Evolutionary conservation across 2,797 vertebrate genomes (phyloP), one percentile per base, ranked within the genome.

Genomic region (Sandelia bainsii): DNA sequence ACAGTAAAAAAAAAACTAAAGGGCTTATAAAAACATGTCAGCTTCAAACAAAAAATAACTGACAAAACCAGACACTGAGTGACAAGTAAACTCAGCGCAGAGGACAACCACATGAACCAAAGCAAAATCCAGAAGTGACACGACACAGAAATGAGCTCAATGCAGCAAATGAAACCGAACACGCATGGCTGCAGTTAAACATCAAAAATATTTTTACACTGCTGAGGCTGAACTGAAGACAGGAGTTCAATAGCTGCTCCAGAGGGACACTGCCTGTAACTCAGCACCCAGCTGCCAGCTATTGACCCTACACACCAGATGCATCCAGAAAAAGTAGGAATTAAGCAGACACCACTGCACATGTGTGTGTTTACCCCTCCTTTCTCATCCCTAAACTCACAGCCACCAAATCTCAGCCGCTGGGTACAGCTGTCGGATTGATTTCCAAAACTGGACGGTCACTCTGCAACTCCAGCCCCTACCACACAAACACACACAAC

Each of bases 381-480:
- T 48, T 78, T 58, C 50, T 72, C 64, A 71, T 81, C 75, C 62
- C 49, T 70, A 81, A 84, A 88, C 66, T 83, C 79, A 64, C 61
- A 79, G 75, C 79, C 80, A 72, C 81, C 68, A 60, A 84, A 79
- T 81, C 68, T 85, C 75, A 66, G 75, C 86, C 82, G 68, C 70
- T 3, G 37, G 83, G 80, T 83, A 86, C 84, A 86, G 77, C 69
- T 91, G 87, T 85, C 83, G 40, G 82, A 60, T 71, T 75, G 84
- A 70, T 83, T 87, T 86, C 81, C 75, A 84, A 80, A 88, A 84
- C 81, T 72, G 82, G 87, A 91, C 82, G 76, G 87, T 89, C 84
- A 83, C 77, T 73, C 53, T 65, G 74, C 66, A n/a, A 40, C 60
- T 73, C 79, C 72, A 70, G 44, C 81, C 69, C 65, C 67, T 52